A percentile compares a stretch with the other conserved stretches of the same genome.
Conservation (phyloP, 2,888 invertebrate genomes). For the Cephus pygmeus region DNA sequence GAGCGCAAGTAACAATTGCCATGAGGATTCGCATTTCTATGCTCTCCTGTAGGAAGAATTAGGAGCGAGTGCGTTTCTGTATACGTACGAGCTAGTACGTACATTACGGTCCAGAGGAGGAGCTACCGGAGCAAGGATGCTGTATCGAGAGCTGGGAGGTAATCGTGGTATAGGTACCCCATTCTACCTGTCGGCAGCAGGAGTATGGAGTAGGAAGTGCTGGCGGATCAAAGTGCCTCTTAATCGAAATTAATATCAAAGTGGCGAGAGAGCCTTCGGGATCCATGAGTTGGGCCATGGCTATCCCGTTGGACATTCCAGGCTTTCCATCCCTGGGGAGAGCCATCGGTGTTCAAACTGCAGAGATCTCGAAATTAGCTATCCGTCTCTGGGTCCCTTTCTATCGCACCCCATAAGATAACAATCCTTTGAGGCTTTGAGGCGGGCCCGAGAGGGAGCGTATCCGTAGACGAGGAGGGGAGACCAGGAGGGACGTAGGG, state of each 20-base stretch:
- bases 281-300: conserved; percentile 4
- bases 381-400: conserved; percentile 28
- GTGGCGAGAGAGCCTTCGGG: conserved; percentile 24
- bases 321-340: conserved; percentile 14
- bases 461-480: conserved; percentile 34
- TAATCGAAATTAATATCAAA: conserved; percentile 37
- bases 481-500: conserved; percentile 25
- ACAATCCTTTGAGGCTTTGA: conserved; percentile 56
- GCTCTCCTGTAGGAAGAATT: not conserved
- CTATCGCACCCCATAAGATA: conserved; percentile 43
- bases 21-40: not conserved
- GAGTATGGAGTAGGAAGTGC: not conserved
- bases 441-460: conserved; percentile 25
- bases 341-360: conserved; percentile 32
- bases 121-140: not conserved
- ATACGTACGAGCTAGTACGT: not conserved
- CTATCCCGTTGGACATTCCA: conserved; percentile 4
- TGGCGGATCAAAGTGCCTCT: conserved; percentile 30
- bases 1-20: conserved; percentile 52
- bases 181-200: conserved; percentile 10
- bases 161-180: not conserved
- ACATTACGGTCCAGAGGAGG: not conserved
- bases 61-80: not conserved
- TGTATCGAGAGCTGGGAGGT: not conserved
- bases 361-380: conserved; percentile 41